A percentile compares a stretch with the other conserved stretches of the same genome.
phyloP scores from a whole-genome alignment of 2,113 vertebrate species.

The Alligator sinensis region DNA sequence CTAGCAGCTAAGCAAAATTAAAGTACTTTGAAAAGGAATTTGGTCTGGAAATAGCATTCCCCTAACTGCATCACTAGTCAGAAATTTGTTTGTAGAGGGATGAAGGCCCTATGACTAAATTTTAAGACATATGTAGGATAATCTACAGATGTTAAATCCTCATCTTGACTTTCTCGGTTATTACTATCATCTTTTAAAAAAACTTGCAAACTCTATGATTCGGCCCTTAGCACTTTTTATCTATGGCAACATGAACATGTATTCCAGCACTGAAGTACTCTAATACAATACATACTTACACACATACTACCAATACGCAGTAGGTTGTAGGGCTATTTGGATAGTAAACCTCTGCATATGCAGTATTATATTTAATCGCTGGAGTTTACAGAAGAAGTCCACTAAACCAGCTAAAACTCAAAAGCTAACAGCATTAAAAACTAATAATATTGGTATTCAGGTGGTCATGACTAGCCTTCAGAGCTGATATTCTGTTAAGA shows the following conservation, averaged over 20 bases:
- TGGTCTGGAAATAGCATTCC: constrained; percentile 56
- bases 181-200: background rate
- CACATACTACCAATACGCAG: background rate
- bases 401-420: background rate
- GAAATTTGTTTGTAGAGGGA: constrained; percentile 58
- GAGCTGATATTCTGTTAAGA: background rate
- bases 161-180: background rate
- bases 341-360: background rate
- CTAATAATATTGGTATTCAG: background rate
- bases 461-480: background rate
- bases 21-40: constrained; percentile 66
- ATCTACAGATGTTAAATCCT: background rate
- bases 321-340: background rate
- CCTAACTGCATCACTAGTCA: constrained; percentile 31
- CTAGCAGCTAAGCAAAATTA: constrained; percentile 64
- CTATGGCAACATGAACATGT: background rate
- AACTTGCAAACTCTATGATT: background rate
- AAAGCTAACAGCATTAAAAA: background rate
- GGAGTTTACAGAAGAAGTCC: background rate
- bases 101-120: background rate
- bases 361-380: background rate
- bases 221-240: constrained; percentile 25
- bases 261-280: background rate
- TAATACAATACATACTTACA: background rate
- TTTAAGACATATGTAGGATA: constrained; percentile 8